Evolutionary conservation across 2,797 vertebrate genomes (phyloP).

Genomic region (Chanos chanos): DNA sequence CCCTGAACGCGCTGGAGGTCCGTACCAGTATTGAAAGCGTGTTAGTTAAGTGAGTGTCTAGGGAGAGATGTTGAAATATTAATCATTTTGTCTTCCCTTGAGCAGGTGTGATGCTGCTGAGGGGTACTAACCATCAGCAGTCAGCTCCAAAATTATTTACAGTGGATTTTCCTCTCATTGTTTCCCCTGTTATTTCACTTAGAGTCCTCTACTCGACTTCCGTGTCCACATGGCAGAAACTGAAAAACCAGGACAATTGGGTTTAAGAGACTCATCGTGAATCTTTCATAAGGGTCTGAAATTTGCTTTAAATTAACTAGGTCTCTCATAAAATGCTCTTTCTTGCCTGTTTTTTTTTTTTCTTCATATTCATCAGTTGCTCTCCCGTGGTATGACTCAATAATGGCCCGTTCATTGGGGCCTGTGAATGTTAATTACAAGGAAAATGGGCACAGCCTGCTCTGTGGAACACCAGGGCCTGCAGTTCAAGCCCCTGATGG

Average conservation of each 20-base stretch:
- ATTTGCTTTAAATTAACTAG: slow-evolving; percentile 51
- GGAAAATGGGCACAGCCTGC: slow-evolving; percentile 32
- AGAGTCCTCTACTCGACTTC: slow-evolving; percentile 41
- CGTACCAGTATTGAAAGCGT: slow-evolving; percentile 26
- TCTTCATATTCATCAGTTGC: slow-evolving; percentile 33
- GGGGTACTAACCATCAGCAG: no score
- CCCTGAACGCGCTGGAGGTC: background rate
- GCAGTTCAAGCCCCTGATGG: slow-evolving; percentile 31
- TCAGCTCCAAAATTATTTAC: no score
- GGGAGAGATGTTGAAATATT: slow-evolving; percentile 53
- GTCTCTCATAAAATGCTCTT: slow-evolving; percentile 34
- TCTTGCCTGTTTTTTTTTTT: slow-evolving; percentile 7
- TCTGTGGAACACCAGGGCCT: slow-evolving; percentile 37
- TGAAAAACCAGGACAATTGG: slow-evolving; percentile 48
- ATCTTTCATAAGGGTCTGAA: slow-evolving; percentile 52
- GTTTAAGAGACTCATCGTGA: slow-evolving; percentile 45
- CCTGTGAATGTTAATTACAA: slow-evolving; percentile 55
- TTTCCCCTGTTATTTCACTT: slow-evolving; percentile 51
- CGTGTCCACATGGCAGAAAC: slow-evolving; percentile 33
- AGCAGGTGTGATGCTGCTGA: slow-evolving; percentile 45
- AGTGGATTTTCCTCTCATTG: no score
- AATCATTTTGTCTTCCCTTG: slow-evolving; percentile 40
- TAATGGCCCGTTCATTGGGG: slow-evolving; percentile 41
- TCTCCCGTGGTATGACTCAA: slow-evolving; percentile 31
- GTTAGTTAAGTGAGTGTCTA: slow-evolving; percentile 44